These are phyloP conservation scores for Peromyscus maniculatus DNA, from an alignment of 2,113 vertebrate species.

Conservation along the genomic window DNA sequence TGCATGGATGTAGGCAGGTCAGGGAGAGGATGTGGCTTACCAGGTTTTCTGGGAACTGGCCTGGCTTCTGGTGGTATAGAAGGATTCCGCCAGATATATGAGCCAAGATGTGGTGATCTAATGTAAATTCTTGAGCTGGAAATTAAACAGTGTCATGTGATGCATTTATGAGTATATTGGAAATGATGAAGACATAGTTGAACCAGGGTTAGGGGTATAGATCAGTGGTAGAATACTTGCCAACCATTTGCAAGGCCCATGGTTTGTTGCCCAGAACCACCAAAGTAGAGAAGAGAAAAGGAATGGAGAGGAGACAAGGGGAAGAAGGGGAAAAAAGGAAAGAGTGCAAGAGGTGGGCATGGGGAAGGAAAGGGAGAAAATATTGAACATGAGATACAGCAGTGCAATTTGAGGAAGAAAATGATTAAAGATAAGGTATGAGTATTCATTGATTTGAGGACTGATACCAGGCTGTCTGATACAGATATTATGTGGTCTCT, in stretches of 20 bases:
- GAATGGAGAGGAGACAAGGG: neutral
- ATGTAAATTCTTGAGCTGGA: neutral
- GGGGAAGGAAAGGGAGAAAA: neutral
- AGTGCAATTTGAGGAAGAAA: slow-evolving; percentile 2
- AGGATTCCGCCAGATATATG: neutral
- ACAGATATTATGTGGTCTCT: neutral
- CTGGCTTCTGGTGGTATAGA: too few relatives aligned
- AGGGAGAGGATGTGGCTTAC: too few relatives aligned
- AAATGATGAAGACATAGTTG: neutral
- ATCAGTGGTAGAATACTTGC: neutral
- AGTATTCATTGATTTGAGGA: neutral
- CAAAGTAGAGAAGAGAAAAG: neutral
- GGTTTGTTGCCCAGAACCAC: neutral
- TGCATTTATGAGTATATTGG: neutral
- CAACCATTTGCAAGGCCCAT: neutral
- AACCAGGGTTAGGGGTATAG: neutral
- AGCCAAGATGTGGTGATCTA: neutral
- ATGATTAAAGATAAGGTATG: neutral
- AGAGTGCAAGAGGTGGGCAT: neutral
- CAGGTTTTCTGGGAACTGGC: too few relatives aligned
- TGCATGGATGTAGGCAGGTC: too few relatives aligned
- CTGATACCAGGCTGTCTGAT: neutral
- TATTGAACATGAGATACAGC: neutral
- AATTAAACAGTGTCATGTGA: neutral
- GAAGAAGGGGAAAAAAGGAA: neutral